Evolutionary conservation across 2,888 invertebrate species (phyloP), one percentile per base, ranked within the genome.

Genomic region (Drosophila algonquin): DNA sequence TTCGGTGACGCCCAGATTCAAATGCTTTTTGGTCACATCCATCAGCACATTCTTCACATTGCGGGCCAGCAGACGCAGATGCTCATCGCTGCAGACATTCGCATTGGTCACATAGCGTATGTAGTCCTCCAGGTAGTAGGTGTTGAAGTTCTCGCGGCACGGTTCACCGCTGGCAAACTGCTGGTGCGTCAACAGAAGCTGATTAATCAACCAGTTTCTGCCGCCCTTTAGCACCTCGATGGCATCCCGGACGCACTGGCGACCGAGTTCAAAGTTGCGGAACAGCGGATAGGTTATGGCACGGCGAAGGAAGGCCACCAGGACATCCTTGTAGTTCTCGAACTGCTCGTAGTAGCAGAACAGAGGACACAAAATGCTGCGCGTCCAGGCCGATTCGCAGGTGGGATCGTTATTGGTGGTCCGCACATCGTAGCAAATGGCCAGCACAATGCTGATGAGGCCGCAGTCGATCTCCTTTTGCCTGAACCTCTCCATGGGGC

Each of bases 311-410:
- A 92, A 92, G 14, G 90, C 89, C n/a, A 90, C 80, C 3, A 91
- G 78, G 0, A 90, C 90, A 24, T 84, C 81, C 32, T 77, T 81
- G n/a, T 91, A 79, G 45, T 87, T 90, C 16, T 89, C 80, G 35
- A 90, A 89, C 12, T 87, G 80, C 56, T 92, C 92, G 50, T 91
- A 92, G 67, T 92, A 92, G 55, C 79, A 81, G 3, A 91, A 77
- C 0, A 85, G 65, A n/a, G 91, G 77, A 3, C 91, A 91, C n/a
- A 92, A 73, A 7, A 90, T 83, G 55, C 88, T 85, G 4, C 92
- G 90, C 0, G 91, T 92, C 92, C 92, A 92, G 9, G 80, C 86
- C 18, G 92, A 91, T 63, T 91, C 92, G 62, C 92, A 92, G 4
- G 90, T 92, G 3, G 86, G 63, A n/a, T 92, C 92, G 57, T 91